Percentiles rank a stretch among this genome's conserved stretches.
Conservation (phyloP, 2,797 vertebrate species). For the Sorex maritimensis region DNA sequence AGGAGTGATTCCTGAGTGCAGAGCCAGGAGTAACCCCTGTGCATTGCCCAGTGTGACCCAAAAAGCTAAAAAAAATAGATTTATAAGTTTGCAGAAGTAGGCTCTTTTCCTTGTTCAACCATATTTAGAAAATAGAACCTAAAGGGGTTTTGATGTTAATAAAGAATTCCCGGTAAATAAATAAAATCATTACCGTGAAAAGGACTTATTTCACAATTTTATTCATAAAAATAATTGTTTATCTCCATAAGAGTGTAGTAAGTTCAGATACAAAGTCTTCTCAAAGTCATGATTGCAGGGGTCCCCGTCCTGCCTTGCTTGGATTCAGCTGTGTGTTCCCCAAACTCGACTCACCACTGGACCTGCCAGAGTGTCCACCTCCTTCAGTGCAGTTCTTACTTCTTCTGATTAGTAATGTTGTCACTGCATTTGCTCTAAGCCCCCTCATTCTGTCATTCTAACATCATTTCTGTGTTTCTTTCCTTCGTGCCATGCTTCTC, state of each 20-base stretch:
- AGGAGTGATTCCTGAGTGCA: no score
- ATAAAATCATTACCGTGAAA: not conserved
- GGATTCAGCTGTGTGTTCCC: not conserved
- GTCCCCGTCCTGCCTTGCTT: not conserved
- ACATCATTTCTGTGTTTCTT: not conserved
- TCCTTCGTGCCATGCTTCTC: not conserved
- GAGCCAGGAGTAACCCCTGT: no score
- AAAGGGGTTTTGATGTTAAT: not conserved
- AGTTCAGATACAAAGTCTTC: no score
- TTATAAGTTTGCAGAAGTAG: no score
- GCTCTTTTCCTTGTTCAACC: not conserved
- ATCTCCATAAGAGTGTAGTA: not conserved
- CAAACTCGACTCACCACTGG: no score
- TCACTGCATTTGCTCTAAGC: not conserved
- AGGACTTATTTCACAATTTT: not conserved
- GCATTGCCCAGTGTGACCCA: no score
- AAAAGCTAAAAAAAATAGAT: no score
- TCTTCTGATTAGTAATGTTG: not conserved
- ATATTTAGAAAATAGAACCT: not conserved
- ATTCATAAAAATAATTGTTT: not conserved
- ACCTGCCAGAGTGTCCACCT: not conserved
- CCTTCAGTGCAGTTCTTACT: not conserved
- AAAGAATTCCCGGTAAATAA: slow-evolving; percentile 42
- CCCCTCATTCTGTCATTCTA: not conserved
- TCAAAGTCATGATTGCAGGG: no score